Percentiles rank a stretch among this genome's conserved stretches.
These are phyloP conservation scores for Nyctereutes procyonoides DNA, from an alignment of 2,113 vertebrate species.

Conservation along the genomic window DNA sequence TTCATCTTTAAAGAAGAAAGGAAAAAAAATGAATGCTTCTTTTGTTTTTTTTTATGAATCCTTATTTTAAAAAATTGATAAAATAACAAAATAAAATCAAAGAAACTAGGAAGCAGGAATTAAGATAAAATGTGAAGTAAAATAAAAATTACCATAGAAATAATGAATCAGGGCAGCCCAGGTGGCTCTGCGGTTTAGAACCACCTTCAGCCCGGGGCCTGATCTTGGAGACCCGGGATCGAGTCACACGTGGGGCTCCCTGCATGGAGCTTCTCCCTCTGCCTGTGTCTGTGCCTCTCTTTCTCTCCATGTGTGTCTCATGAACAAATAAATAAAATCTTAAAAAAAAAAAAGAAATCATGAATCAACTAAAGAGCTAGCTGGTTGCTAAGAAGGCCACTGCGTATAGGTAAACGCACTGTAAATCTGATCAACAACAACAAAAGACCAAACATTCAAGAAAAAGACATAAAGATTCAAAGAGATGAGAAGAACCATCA, in stretches of 20 bases:
- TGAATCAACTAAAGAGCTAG: not conserved
- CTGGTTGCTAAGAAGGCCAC: not conserved
- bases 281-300: no score
- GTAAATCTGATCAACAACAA: not conserved
- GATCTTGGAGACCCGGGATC: no score
- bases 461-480: not conserved
- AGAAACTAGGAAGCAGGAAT: not conserved
- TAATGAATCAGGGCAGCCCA: not conserved
- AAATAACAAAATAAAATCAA: not conserved
- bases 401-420: not conserved
- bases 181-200: no score
- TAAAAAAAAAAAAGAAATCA: not conserved
- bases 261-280: no score
- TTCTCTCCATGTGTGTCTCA: no score
- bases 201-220: no score
- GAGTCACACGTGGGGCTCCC: no score
- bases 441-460: not conserved
- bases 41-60: not conserved
- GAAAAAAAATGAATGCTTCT: not conserved
- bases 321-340: no score
- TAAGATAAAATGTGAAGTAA: not conserved
- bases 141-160: not conserved
- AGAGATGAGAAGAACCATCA: not conserved
- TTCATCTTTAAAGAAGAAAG: conserved; percentile 25
- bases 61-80: not conserved